Conservation (phyloP, 2,113 vertebrate species). For the Daphoenositta chrysoptera region DNA sequence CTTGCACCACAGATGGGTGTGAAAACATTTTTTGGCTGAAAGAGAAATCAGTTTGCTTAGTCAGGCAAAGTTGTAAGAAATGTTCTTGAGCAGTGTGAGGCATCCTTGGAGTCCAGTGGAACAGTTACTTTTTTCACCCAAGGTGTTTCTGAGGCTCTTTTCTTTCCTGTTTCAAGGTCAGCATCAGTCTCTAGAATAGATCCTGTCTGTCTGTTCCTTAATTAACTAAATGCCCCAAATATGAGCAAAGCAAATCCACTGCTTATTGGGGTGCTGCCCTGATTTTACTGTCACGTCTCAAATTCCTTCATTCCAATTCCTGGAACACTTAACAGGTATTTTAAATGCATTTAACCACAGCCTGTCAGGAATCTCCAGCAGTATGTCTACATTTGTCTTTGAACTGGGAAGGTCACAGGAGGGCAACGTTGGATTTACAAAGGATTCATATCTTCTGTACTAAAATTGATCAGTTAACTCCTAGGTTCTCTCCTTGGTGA, state of each 20-base stretch:
- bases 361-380: neutral
- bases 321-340: neutral
- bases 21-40: slow-evolving; percentile 32
- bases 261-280: neutral
- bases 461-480: neutral
- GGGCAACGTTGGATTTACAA: neutral
- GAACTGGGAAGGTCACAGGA: neutral
- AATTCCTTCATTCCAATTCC: neutral
- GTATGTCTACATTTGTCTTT: neutral
- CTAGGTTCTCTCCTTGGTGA: neutral
- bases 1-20: slow-evolving; percentile 10
- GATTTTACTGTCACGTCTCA: neutral
- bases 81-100: neutral
- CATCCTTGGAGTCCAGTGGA: neutral
- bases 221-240: neutral
- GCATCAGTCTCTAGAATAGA: neutral
- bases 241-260: neutral
- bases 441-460: neutral
- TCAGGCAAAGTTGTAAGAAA: neutral
- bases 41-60: neutral
- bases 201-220: neutral
- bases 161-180: neutral
- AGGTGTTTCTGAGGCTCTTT: neutral
- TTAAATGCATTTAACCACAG: neutral
- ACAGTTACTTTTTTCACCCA: neutral